Conservation (phyloP, 1,140 invertebrate species). For the Papilio dardanus region DNA sequence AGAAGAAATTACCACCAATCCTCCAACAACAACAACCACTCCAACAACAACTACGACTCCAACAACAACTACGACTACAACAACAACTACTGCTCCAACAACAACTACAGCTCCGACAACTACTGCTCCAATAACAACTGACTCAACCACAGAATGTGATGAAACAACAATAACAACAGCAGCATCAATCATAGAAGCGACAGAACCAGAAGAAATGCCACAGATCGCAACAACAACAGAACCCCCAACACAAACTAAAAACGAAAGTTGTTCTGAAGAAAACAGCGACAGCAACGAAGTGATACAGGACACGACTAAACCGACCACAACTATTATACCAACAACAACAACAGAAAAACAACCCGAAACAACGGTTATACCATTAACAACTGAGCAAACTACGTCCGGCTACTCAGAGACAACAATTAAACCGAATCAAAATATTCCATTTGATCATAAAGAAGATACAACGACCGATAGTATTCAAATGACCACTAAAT, state of each 20-base stretch:
- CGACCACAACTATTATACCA: slow-evolving; percentile 40
- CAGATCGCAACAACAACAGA: slow-evolving; percentile 39
- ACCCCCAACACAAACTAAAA: slow-evolving; percentile 41
- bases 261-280: slow-evolving; percentile 59
- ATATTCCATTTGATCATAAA: slow-evolving; percentile 39
- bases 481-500: slow-evolving; percentile 49
- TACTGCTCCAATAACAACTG: background rate
- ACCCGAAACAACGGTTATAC: slow-evolving; percentile 42
- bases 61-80: background rate
- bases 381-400: slow-evolving; percentile 43
- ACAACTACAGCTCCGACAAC: background rate
- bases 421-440: slow-evolving; percentile 42
- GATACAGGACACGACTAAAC: slow-evolving; percentile 49
- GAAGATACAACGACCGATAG: slow-evolving; percentile 48
- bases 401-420: slow-evolving; percentile 42
- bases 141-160: slow-evolving; percentile 2
- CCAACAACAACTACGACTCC: background rate
- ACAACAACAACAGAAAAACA: slow-evolving; percentile 38
- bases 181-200: slow-evolving; percentile 28
- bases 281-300: slow-evolving; percentile 70
- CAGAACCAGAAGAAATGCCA: slow-evolving; percentile 30
- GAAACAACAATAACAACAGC: slow-evolving; percentile 39
- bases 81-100: background rate
- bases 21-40: slow-evolving; percentile 29
- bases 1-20: slow-evolving; percentile 42